Evolutionary conservation across 2,888 invertebrate genomes (phyloP).

Genomic region (Drosophila formosana): DNA sequence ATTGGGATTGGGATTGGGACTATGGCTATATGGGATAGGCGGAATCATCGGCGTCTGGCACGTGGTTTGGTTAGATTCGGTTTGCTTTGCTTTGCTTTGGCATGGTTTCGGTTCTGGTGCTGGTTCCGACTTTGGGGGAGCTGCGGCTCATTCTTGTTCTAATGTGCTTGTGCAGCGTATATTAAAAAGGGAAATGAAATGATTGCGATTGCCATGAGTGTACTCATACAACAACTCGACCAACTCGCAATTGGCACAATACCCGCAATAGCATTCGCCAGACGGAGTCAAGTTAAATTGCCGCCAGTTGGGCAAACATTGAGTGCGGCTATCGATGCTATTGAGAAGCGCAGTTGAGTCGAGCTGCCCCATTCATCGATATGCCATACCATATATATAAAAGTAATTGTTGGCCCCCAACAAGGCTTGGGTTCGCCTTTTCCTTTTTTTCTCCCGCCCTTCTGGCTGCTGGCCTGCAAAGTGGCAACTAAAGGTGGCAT

Average conservation of each 20-base stretch:
- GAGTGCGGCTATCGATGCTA: slow-evolving; percentile 74
- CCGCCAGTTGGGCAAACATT: slow-evolving; percentile 76
- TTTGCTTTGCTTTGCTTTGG: slow-evolving; percentile 18
- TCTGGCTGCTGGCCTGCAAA: slow-evolving; percentile 2
- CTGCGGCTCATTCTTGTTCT: slow-evolving; percentile 30
- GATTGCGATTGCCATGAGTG: slow-evolving; percentile 73
- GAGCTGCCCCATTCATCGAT: slow-evolving; percentile 32
- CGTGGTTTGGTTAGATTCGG: slow-evolving; percentile 66
- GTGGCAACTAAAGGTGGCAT: slow-evolving; percentile 24
- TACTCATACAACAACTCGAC: slow-evolving; percentile 47
- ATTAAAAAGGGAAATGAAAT: slow-evolving; percentile 82
- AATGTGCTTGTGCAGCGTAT: slow-evolving; percentile 80
- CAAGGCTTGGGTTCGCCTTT: slow-evolving; percentile 13
- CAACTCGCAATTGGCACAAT: slow-evolving; percentile 75
- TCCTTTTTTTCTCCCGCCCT: background rate
- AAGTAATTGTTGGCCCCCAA: slow-evolving; percentile 69
- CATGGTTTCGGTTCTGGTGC: slow-evolving; percentile 7
- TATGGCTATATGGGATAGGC: slow-evolving; percentile 19
- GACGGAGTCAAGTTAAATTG: slow-evolving; percentile 60
- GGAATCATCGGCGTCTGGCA: slow-evolving; percentile 68
- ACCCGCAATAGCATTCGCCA: slow-evolving; percentile 52
- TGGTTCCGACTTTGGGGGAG: background rate
- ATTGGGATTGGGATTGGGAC: slow-evolving; percentile 4
- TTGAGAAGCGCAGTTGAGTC: slow-evolving; percentile 40
- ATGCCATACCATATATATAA: slow-evolving; percentile 11